Conservation (phyloP, 2,113 vertebrate genomes). For the Albula goreensis region DNA sequence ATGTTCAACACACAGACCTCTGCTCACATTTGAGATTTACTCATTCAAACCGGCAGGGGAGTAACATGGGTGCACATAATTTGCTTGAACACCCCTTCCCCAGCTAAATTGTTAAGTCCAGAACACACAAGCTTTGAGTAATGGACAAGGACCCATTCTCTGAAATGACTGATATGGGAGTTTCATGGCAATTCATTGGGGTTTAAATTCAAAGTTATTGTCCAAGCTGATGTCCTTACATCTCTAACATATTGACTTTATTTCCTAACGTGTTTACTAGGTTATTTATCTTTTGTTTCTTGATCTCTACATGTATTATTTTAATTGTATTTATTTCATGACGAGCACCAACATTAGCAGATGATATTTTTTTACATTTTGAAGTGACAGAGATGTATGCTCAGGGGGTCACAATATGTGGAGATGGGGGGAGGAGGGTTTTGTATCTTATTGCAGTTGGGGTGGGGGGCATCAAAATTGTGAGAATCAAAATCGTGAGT, state of each 20-base stretch:
- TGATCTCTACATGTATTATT: no score
- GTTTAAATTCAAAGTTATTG: neutral
- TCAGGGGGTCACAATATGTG: no score
- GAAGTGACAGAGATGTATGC: no score
- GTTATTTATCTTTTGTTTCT: neutral
- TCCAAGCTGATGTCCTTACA: neutral
- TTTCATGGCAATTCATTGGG: neutral
- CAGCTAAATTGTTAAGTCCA: neutral
- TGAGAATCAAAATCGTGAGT: no score
- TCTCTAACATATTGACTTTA: no score
- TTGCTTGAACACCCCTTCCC: neutral
- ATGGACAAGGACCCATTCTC: conserved; percentile 19
- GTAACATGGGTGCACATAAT: neutral
- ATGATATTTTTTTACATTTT: no score
- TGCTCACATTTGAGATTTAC: conserved; percentile 94
- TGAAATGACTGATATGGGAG: neutral
- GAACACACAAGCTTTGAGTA: conserved; percentile 37
- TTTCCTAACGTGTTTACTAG: neutral
- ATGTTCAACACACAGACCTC: conserved; percentile 99
- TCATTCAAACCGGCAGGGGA: conserved; percentile 91
- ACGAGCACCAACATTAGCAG: no score
- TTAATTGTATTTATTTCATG: no score
- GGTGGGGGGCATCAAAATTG: no score
- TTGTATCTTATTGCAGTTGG: no score
- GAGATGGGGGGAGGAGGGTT: no score